Conservation (phyloP, 1,140 invertebrate genomes). For the Drosophila littoralis region DNA sequence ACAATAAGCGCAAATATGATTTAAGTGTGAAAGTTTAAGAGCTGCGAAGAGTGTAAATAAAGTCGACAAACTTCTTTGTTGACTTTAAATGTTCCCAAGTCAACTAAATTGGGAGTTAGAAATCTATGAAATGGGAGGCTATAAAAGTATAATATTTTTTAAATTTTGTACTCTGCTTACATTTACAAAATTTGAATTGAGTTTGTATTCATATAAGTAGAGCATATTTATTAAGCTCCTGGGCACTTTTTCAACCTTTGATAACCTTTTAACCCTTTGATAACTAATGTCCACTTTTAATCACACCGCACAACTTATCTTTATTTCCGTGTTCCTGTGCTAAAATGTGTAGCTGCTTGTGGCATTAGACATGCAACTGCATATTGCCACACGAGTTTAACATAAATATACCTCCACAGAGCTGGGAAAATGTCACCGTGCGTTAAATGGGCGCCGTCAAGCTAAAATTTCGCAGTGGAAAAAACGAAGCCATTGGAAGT, state of each 20-base stretch:
- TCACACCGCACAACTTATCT: conserved; percentile 31
- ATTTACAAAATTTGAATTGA: no score
- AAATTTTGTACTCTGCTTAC: no score
- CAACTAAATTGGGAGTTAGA: not conserved
- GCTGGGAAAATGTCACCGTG: conserved; percentile 16
- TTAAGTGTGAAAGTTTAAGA: conserved; percentile 67
- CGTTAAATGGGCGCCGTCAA: conserved; percentile 58
- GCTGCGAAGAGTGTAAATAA: conserved; percentile 31
- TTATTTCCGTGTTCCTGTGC: conserved; percentile 63
- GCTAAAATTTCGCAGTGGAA: conserved; percentile 22
- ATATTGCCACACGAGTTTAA: conserved; percentile 54
- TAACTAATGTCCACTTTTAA: conserved; percentile 22
- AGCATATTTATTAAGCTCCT: no score
- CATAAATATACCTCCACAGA: conserved; percentile 57
- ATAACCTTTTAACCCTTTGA: not conserved
- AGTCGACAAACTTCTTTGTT: conserved; percentile 1
- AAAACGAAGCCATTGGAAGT: conserved; percentile 51
- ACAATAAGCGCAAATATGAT: conserved; percentile 72
- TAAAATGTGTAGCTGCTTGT: conserved; percentile 48
- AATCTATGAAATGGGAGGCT: not conserved
- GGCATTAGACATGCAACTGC: conserved; percentile 62
- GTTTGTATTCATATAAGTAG: no score
- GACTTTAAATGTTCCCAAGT: conserved; percentile 4
- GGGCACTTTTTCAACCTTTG: not conserved
- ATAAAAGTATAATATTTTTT: not conserved